Base-by-base conservation (phyloP, 2,888 invertebrate genomes). In the Thumatha senex region DNA sequence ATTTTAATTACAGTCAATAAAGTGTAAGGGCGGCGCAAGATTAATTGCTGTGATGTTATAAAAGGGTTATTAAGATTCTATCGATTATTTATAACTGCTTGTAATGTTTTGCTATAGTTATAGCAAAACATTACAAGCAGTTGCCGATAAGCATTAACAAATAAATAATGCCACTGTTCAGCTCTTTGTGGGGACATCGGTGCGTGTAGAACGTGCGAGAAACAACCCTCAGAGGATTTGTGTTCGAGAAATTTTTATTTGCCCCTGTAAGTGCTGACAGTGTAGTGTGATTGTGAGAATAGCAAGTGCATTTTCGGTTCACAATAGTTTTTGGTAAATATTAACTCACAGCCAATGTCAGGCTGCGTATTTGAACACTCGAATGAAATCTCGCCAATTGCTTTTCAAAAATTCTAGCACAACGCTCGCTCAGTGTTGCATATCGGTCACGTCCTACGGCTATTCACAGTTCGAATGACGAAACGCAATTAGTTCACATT, bases 201-300 rank as follows among this genome's bases (percentile, higher is more conserved):
- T 70, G 73, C 76, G 82, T 79, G 78, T 66, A 70, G 72, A 75
- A 89, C 89, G 89, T 90, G 90, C 80, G 78, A 73, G 65, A 59
- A 54, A 61, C 63, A 58, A 47, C 72, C 76, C 84, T 72, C 74
- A 10, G 69, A 86, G 89, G 90, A 89, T 89, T 89, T 88, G 78
- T 61, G 77, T 41, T 57, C 69, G 75, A 70, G 75, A 82, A 84
- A 86, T 89, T 88, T 89, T 86, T 89, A 88, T 90, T 89, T 89
- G 86, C 84, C 70, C 73, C 72, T 80, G 84, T 87, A 88, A 89
- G 87, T 87, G 86, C 78, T 77, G 74, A 74, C 72, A 69, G 68
- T 74, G 74, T 76, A 76, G 74, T 67, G 69, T 5, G 57, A 63
- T 68, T 60, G 63, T 55, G 62, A 61, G 65, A 60, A 69, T 59